Conservation (phyloP, 2,888 invertebrate genomes). For the Strigamia crassipes region DNA sequence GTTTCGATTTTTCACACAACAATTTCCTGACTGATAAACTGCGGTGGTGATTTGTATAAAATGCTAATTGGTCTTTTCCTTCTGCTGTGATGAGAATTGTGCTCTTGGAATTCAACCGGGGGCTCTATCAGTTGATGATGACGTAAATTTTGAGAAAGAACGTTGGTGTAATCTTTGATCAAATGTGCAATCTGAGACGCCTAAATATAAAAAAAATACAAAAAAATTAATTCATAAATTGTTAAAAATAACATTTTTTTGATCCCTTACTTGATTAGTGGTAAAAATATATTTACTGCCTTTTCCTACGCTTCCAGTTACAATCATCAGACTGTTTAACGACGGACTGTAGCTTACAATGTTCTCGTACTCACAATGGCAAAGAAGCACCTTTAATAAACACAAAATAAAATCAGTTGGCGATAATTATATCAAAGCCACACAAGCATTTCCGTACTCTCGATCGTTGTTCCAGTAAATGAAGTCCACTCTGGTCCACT, state of each 20-base stretch:
- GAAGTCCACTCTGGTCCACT: constrained; percentile 88
- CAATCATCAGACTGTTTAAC: constrained; percentile 88
- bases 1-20: constrained; percentile 47
- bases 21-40: constrained; percentile 52
- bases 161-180: constrained; percentile 84
- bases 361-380: constrained; percentile 87
- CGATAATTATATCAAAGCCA: not conserved
- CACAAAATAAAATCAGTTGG: not conserved
- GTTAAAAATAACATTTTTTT: too few species aligned
- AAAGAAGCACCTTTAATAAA: constrained; percentile 72
- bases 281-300: constrained; percentile 93
- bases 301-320: constrained; percentile 82
- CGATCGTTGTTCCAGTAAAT: constrained; percentile 84
- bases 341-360: constrained; percentile 91
- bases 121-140: constrained; percentile 47
- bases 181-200: constrained; percentile 91
- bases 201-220: constrained; percentile 60
- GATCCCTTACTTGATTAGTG: constrained; percentile 78
- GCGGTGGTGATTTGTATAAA: constrained; percentile 53
- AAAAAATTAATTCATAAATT: constrained; percentile 15
- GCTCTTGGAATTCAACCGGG: constrained; percentile 42
- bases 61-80: constrained; percentile 53
- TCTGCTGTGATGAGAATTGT: constrained; percentile 48
- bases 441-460: constrained; percentile 54
- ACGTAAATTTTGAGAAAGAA: constrained; percentile 57